phyloP scores from a whole-genome alignment of 92 coral and sea anemone genomes.

The Epizoanthus ramosus region DNA sequence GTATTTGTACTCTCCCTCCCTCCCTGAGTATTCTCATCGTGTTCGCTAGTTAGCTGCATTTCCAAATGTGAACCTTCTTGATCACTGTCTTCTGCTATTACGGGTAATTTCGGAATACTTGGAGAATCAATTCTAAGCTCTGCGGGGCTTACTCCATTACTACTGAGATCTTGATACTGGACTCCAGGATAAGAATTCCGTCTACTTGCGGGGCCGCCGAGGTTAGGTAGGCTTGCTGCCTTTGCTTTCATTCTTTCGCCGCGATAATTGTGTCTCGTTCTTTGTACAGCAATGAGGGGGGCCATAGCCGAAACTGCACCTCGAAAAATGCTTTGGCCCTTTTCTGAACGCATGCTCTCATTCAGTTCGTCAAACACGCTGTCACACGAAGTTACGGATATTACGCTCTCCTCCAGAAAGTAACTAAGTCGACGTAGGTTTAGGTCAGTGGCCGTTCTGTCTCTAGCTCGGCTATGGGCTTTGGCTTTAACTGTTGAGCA shows the following conservation, averaged over 20 bases:
- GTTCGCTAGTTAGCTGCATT: neutral
- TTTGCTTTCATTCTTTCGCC: constrained; percentile 1
- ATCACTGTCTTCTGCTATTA: constrained; percentile 28
- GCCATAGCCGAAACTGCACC: constrained; percentile 44
- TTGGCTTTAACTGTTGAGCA: constrained; percentile 58
- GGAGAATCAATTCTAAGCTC: neutral
- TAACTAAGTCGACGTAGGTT: constrained; percentile 73
- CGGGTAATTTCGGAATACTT: neutral
- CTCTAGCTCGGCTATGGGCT: neutral
- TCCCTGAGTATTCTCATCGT: neutral
- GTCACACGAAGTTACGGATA: constrained; percentile 76
- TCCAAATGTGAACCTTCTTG: neutral
- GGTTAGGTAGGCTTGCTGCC: constrained; percentile 32
- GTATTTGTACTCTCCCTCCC: neutral
- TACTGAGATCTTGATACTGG: neutral
- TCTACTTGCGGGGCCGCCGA: neutral
- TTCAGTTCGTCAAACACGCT: constrained; percentile 74
- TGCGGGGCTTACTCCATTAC: neutral
- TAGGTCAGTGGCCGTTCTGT: constrained; percentile 51
- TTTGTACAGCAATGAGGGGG: constrained; percentile 36
- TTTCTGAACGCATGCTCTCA: constrained; percentile 61
- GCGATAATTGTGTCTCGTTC: constrained; percentile 2
- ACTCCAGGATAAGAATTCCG: constrained; percentile 32
- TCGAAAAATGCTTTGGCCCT: constrained; percentile 1
- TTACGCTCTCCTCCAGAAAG: constrained; percentile 78